A percentile compares a stretch with the other conserved stretches of the same genome.
These are phyloP conservation scores for Drosophila picticornis DNA, from an alignment of 2,888 invertebrate species.

Conservation along the genomic window DNA sequence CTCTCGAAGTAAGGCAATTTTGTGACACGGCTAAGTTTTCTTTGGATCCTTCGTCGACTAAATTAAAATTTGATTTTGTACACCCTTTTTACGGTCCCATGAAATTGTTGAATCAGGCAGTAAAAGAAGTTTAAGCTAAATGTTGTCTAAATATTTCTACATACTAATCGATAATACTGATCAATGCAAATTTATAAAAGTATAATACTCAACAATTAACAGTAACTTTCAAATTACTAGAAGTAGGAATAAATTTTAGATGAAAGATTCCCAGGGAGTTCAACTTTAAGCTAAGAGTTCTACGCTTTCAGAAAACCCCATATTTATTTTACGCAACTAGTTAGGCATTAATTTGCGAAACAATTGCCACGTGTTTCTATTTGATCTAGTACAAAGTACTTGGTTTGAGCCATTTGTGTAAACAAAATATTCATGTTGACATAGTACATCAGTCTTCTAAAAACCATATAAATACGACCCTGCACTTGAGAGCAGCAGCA, in stretches of 20 bases:
- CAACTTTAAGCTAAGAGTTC: background rate
- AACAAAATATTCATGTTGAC: background rate
- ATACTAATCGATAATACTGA: background rate
- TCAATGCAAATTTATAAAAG: background rate
- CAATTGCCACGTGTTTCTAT: background rate
- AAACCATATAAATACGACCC: slow-evolving; percentile 16
- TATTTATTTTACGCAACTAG: background rate
- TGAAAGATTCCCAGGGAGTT: too few relatives aligned
- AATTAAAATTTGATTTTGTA: slow-evolving; percentile 55
- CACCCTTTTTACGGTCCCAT: slow-evolving; percentile 49
- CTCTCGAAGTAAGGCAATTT: slow-evolving; percentile 43
- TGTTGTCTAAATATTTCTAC: background rate
- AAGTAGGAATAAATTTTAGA: too few relatives aligned
- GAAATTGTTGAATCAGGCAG: slow-evolving; percentile 20
- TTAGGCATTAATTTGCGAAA: background rate
- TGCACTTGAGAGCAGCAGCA: background rate
- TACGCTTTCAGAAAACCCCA: background rate
- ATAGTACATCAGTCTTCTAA: background rate
- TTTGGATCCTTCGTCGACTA: slow-evolving; percentile 4
- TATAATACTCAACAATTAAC: background rate
- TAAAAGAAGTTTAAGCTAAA: background rate
- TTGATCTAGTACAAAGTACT: background rate
- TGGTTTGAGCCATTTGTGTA: slow-evolving; percentile 15
- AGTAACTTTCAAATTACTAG: background rate
- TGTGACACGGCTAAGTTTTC: slow-evolving; percentile 44